A percentile compares a stretch with the other conserved stretches of the same genome.
Conservation (phyloP, 1,140 invertebrate genomes). For the Gryon sp. region DNA sequence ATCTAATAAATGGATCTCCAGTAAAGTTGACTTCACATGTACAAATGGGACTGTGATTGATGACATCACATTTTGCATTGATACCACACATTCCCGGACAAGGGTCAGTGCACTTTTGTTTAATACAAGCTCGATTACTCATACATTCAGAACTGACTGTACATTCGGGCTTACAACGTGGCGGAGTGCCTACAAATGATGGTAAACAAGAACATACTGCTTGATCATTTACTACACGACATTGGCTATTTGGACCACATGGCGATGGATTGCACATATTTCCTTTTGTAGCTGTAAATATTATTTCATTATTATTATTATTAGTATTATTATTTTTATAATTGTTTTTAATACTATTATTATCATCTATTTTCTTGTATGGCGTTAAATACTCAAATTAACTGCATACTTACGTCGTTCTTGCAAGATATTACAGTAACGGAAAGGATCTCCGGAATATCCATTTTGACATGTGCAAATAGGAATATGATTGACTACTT, state of each 20-base stretch:
- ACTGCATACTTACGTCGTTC: conserved; percentile 63
- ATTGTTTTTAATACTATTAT: neutral
- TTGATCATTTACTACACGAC: conserved; percentile 79
- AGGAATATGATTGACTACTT: conserved; percentile 87
- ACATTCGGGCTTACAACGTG: conserved; percentile 88
- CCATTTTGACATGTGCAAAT: conserved; percentile 85
- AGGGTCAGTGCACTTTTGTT: conserved; percentile 89
- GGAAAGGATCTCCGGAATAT: conserved; percentile 86
- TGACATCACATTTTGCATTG: conserved; percentile 85
- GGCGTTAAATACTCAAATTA: too few relatives aligned
- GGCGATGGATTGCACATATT: conserved; percentile 80
- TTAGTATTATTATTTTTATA: neutral
- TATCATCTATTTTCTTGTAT: too few relatives aligned
- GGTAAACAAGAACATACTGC: conserved; percentile 87
- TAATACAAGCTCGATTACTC: conserved; percentile 86
- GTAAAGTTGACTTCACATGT: conserved; percentile 83
- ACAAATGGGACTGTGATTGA: conserved; percentile 83
- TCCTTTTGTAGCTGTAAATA: conserved; percentile 31
- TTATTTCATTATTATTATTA: neutral
- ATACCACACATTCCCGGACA: conserved; percentile 89
- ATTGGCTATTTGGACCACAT: conserved; percentile 82
- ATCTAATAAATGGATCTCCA: conserved; percentile 86
- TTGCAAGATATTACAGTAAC: conserved; percentile 55
- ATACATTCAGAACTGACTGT: conserved; percentile 88
- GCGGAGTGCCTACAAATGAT: conserved; percentile 87